Conservation (phyloP, 2,113 vertebrate species). For the Eurypyga helias region DNA sequence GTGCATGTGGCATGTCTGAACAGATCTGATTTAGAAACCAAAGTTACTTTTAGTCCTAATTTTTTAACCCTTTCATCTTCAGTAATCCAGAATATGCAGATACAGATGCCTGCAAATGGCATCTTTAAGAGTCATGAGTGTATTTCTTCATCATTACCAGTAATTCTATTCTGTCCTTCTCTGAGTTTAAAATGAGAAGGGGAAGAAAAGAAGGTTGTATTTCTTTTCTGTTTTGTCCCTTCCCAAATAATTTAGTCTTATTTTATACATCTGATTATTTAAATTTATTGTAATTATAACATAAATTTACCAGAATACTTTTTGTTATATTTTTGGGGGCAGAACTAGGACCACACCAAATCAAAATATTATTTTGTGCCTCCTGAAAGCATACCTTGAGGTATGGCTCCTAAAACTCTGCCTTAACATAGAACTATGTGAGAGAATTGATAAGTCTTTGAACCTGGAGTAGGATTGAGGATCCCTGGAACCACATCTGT, state of each 20-base stretch:
- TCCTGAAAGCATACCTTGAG: not conserved
- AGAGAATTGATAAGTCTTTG: not conserved
- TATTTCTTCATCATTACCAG: slow-evolving; percentile 17
- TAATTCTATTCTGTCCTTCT: not conserved
- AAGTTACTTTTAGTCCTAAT: slow-evolving; percentile 53
- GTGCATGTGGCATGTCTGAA: slow-evolving; percentile 46
- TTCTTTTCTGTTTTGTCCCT: not conserved
- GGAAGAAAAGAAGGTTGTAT: not conserved
- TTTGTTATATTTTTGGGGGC: not conserved
- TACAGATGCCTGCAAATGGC: slow-evolving; percentile 19
- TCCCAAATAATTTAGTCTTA: not conserved
- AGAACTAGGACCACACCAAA: not conserved
- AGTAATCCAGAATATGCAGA: slow-evolving; percentile 24
- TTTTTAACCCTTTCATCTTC: slow-evolving; percentile 52
- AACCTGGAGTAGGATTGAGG: not conserved
- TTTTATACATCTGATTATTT: not conserved
- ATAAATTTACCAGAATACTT: not conserved
- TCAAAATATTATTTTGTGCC: not conserved
- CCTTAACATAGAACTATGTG: not conserved
- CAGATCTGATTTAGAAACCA: slow-evolving; percentile 67
- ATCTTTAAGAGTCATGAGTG: slow-evolving; percentile 1
- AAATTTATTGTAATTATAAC: not conserved
- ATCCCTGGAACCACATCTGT: not conserved
- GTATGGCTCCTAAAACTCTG: not conserved
- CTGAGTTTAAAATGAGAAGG: slow-evolving; percentile 24